These are phyloP conservation scores for Drosophila murphyi DNA, from an alignment of 1,140 invertebrate species.

Conservation along the genomic window DNA sequence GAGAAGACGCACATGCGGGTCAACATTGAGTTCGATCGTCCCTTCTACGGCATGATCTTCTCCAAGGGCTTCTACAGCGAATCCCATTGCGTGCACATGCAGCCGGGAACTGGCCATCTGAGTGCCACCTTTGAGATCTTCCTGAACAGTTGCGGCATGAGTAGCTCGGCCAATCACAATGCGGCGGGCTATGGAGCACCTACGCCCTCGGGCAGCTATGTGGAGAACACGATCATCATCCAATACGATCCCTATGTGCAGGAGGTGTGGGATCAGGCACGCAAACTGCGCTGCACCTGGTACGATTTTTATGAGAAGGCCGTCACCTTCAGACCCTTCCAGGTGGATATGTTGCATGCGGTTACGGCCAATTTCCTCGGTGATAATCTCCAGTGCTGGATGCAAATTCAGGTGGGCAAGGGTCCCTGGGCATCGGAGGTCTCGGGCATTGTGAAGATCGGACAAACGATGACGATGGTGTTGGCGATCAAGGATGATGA, in stretches of 20 bases:
- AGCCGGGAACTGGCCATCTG: conserved; percentile 94
- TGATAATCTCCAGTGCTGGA: conserved; percentile 97
- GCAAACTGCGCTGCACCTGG: conserved; percentile 96
- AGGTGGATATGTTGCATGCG: conserved; percentile 96
- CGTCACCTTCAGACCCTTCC: conserved; percentile 96
- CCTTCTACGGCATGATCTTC: conserved; percentile 98
- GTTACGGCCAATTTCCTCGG: conserved; percentile 97
- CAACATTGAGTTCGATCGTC: conserved; percentile 96
- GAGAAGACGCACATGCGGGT: conserved; percentile 98
- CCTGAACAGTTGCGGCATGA: conserved; percentile 95
- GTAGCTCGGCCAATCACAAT: conserved; percentile 93
- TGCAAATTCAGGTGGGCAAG: conserved; percentile 97
- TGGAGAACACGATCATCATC: conserved; percentile 97
- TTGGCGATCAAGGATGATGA: conserved; percentile 97
- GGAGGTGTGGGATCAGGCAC: conserved; percentile 94
- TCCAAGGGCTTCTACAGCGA: conserved; percentile 96
- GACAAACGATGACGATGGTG: conserved; percentile 98
- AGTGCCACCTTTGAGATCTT: conserved; percentile 97
- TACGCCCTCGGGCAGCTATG: conserved; percentile 95
- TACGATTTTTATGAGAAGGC: conserved; percentile 98
- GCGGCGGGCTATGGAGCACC: conserved; percentile 91
- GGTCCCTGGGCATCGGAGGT: conserved; percentile 98
- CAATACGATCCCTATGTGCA: conserved; percentile 98
- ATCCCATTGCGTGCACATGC: conserved; percentile 95
- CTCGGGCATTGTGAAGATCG: conserved; percentile 97